Evolutionary conservation across 2,113 vertebrate species (phyloP), one percentile per base, ranked within the genome.

Genomic region (Engraulis encrasicolus): DNA sequence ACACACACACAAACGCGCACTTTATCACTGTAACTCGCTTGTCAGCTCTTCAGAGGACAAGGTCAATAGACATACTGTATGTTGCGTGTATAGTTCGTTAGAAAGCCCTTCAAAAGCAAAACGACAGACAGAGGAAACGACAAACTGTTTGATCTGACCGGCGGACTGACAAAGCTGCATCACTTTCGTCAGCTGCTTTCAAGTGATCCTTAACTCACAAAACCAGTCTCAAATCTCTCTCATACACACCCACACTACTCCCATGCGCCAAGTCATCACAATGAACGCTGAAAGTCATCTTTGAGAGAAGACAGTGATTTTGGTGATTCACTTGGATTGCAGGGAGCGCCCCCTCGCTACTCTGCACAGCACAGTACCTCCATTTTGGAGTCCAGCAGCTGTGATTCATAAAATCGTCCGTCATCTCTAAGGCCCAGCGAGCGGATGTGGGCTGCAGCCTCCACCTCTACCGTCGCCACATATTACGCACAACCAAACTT

Each of bases 381-480:
- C 17, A 15, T 6, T 83, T 90, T 87, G 82, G 81, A 84, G 84
- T 6, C 50, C 0, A 78, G 80, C 82, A 52, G 84, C 84, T 50
- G 20, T 83, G 58, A 31, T 90, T 86, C 81, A 89, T 87, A 86
- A 83, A 85, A 83, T 3, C 14, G 85, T 90, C 85, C 85, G 87
- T 91, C 88, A 89, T 82, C 86, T 88, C 90, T 77, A 27, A 71
- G 40, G 87, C 54, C 74, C 79, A 81, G 49, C 36, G 81, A 81
- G 49, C 36, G 81, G 40, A 74, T 74, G 66, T 74, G 66, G 66
- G n/a, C n/a, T n/a, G n/a, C n/a, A n/a, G n/a, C n/a, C n/a, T n/a
- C n/a, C n/a, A n/a, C n/a, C n/a, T n/a, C n/a, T n/a, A n/a, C 66
- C 12, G 66, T 31, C 15, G 31, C 27, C 31, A 27, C n/a, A n/a